Evolutionary conservation across 2,113 vertebrate genomes (phyloP).

Genomic region (Dicrurus megarhynchus): DNA sequence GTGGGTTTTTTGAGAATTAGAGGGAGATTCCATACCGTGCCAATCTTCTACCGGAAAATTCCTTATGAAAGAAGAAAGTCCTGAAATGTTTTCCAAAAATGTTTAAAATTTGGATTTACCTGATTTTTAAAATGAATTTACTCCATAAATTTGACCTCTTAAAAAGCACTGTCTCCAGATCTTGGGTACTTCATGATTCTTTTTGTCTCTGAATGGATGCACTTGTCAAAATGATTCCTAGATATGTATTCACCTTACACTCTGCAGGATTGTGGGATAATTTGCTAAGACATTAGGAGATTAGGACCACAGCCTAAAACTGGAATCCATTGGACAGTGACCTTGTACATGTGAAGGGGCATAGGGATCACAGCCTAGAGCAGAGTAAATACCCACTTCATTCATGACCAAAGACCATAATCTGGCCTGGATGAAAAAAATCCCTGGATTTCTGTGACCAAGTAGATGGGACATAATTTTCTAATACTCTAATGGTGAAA

Average conservation of each 20-base stretch:
- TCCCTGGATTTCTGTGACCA: neutral
- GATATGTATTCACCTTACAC: neutral
- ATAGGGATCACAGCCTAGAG: neutral
- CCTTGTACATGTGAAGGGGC: neutral
- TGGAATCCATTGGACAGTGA: neutral
- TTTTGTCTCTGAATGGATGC: neutral
- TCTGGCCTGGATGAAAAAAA: neutral
- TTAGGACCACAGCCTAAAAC: neutral
- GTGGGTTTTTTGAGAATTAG: neutral
- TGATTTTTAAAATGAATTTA: neutral
- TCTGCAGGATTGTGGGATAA: neutral
- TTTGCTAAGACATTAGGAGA: neutral
- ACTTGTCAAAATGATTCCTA: neutral
- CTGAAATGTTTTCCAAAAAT: neutral
- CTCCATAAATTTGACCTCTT: neutral
- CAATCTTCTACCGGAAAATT: neutral
- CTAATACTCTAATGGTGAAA: neutral
- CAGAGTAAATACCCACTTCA: neutral
- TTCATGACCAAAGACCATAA: neutral
- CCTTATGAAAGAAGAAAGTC: neutral
- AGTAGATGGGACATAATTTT: neutral
- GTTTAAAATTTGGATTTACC: neutral
- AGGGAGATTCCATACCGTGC: fast-evolving
- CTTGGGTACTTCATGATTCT: neutral
- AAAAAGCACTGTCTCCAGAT: neutral